Base-by-base conservation (phyloP, 2,888 invertebrate genomes). In the Folsomia manolachei region DNA sequence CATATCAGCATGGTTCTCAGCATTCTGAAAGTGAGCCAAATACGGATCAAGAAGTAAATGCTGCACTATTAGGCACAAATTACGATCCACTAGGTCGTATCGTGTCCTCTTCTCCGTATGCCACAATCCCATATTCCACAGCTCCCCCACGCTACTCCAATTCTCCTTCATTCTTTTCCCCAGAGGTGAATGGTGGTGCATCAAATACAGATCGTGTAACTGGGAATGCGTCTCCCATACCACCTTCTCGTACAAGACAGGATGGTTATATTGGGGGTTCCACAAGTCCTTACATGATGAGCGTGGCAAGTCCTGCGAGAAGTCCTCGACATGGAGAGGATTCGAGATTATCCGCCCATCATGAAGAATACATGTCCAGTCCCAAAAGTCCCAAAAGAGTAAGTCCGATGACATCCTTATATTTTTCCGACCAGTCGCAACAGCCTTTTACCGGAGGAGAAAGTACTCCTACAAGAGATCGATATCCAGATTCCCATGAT, bases 1-100 rank as follows among this genome's bases (percentile, higher is more conserved):
- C 78, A 1, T 84, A 86, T 74, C 86, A 88, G 81, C 89, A 89
- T 1, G 88, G 87, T 79, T 90, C 89, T 14, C 84, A 89, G 70
- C 82, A 89, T 63, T 89, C 89, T 18, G 85, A 72, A 61, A 72
- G 75, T 61, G 77, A 77, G 53, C 87, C 73, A 56, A 84, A 87
- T 25, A 87, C 87, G 67, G 91, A 91, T 82, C 88, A 88, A 82
- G 88, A 89, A 82, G 87, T 88, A 62, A 86, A 86, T 0, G 80
- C 82, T 9, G 80, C 80, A 1, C 71, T 82, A 1, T 79, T 79
- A 60, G 79, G 78, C 73, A 77, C 77, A 73, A 79, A 79, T 71
- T 79, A 77, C 70, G 79, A 79, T 52, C 72, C 77, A 7, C 65
- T 77, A 52, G 76, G 77, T 51, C 72, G 77, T 1, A 73, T 79